Evolutionary conservation across 1,140 invertebrate genomes (phyloP).

Genomic region (Whitmania pigra): DNA sequence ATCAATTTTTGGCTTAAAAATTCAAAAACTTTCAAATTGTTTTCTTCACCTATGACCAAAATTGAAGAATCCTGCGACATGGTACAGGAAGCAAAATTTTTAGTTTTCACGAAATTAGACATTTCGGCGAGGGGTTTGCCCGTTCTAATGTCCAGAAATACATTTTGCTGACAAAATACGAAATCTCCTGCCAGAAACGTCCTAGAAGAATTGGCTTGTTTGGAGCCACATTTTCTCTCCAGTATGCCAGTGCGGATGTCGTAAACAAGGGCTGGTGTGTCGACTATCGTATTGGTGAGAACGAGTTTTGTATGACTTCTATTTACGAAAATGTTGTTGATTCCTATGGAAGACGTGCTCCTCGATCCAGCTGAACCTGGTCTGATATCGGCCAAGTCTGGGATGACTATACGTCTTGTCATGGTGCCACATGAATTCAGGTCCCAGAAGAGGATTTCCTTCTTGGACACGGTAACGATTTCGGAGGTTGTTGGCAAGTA

Average conservation of each 20-base stretch:
- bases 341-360: background rate
- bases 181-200: constrained; percentile 14
- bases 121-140: constrained; percentile 15
- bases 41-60: constrained; percentile 12
- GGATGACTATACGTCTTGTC: constrained; percentile 18
- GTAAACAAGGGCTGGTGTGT: constrained; percentile 12
- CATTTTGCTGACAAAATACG: constrained; percentile 23
- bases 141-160: constrained; percentile 20
- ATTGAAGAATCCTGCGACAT: constrained; percentile 9
- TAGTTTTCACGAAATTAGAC: constrained; percentile 17
- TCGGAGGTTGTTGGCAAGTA: constrained; percentile 20
- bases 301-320: constrained; percentile 18
- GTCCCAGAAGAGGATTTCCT: constrained; percentile 25
- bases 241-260: constrained; percentile 6
- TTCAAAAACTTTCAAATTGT: constrained; percentile 12
- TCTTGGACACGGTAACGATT: constrained; percentile 21
- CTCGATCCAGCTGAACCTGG: background rate
- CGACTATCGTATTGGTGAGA: constrained; percentile 2
- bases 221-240: background rate
- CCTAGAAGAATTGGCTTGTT: background rate
- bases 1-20: constrained; percentile 5
- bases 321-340: constrained; percentile 22
- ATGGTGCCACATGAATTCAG: constrained; percentile 19
- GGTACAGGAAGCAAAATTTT: constrained; percentile 17
- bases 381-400: background rate